Conservation (phyloP, 2,888 invertebrate genomes). For the Parapristionchus giblindavisi region DNA sequence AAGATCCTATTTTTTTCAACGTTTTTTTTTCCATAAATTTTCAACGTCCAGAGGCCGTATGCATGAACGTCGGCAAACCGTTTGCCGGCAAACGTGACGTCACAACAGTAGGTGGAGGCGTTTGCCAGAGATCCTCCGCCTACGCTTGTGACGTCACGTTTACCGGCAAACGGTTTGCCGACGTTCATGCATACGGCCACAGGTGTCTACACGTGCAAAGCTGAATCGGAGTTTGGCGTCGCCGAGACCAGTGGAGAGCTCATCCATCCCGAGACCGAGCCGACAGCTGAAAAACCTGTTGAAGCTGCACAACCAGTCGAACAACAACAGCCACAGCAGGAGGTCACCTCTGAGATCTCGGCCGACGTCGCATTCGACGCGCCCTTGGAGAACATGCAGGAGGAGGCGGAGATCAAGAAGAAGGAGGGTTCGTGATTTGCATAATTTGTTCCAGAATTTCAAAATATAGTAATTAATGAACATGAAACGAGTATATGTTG, state of each 20-base stretch:
- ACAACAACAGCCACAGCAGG: neutral
- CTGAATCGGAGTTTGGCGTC: constrained; percentile 57
- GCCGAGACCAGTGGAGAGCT: constrained; percentile 53
- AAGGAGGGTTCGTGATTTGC: constrained; percentile 43
- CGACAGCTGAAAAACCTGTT: too few species aligned
- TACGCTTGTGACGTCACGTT: too few species aligned
- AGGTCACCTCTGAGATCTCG: constrained; percentile 17
- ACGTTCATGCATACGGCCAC: neutral
- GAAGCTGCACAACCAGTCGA: neutral
- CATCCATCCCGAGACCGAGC: constrained; percentile 1
- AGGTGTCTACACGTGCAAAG: constrained; percentile 57
- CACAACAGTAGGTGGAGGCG: too few species aligned
- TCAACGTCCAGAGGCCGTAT: too few species aligned
- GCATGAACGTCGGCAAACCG: too few species aligned
- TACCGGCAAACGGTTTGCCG: neutral
- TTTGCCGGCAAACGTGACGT: too few species aligned
- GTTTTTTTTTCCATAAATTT: too few species aligned
- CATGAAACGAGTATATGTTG: neutral
- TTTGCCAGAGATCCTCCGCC: too few species aligned
- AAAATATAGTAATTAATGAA: neutral
- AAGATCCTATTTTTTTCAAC: too few species aligned
- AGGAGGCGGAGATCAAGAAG: constrained; percentile 51
- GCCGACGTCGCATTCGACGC: constrained; percentile 13
- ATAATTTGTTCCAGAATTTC: neutral
- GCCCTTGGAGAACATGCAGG: constrained; percentile 23